A percentile compares a stretch with the other conserved stretches of the same genome.
phyloP scores from a whole-genome alignment of 2,113 vertebrate species.

The Hemibagrus wyckioides region DNA sequence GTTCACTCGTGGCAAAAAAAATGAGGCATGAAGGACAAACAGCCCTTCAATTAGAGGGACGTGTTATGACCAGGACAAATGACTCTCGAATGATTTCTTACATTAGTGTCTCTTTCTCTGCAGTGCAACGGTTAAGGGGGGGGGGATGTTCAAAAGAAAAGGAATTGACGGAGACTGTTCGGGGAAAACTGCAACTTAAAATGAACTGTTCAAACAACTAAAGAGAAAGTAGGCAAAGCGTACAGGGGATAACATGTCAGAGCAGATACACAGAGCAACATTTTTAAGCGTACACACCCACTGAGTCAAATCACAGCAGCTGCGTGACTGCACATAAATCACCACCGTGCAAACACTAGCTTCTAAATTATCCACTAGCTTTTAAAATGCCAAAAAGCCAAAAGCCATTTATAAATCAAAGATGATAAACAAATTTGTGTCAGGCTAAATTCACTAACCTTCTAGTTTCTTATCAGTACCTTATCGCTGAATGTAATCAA shows the following conservation, averaged over 20 bases:
- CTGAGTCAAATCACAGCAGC: slow-evolving; percentile 18
- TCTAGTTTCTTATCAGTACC: slow-evolving; percentile 22
- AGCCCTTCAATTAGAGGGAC: slow-evolving; percentile 11
- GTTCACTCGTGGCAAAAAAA: slow-evolving; percentile 34
- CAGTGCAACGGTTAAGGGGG: neutral
- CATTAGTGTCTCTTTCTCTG: no score
- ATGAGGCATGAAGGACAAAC: slow-evolving; percentile 35
- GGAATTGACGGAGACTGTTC: neutral
- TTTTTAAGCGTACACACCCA: slow-evolving; percentile 29
- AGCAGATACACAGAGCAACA: slow-evolving; percentile 15
- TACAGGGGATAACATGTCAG: slow-evolving; percentile 6
- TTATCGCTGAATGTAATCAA: slow-evolving; percentile 25
- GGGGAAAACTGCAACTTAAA: slow-evolving; percentile 22
- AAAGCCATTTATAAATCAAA: slow-evolving; percentile 20
- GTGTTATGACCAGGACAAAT: slow-evolving; percentile 17
- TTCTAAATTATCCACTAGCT: neutral
- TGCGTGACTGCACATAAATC: slow-evolving; percentile 3
- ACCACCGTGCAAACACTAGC: slow-evolving; percentile 32
- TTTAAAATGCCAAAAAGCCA: neutral
- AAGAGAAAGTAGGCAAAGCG: neutral
- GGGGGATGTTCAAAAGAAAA: neutral
- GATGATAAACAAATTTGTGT: slow-evolving; percentile 5
- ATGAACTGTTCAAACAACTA: neutral
- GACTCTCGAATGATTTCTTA: no score
- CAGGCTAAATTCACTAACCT: slow-evolving; percentile 8